Evolutionary conservation across 2,888 invertebrate genomes (phyloP).

Genomic region (Tigriopus californicus): DNA sequence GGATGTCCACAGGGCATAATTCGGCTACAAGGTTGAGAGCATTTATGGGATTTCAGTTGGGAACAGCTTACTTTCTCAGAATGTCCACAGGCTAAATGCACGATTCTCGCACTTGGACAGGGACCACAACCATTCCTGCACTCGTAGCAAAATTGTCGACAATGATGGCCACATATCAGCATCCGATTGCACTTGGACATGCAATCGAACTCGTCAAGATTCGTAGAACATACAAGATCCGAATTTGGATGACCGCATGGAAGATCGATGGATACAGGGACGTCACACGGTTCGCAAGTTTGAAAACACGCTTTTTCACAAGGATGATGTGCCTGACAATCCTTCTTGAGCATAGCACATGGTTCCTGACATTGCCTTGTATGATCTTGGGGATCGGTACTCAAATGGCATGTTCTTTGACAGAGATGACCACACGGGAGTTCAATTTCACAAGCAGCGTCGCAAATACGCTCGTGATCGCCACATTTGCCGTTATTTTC

Average conservation of each 20-base stretch:
- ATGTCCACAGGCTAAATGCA: not conserved
- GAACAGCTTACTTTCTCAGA: not conserved
- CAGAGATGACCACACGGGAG: not conserved
- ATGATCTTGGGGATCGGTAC: not conserved
- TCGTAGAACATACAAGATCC: not conserved
- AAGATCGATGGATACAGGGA: not conserved
- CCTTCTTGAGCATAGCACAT: not conserved
- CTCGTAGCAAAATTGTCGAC: conserved; percentile 4
- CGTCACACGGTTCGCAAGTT: not conserved
- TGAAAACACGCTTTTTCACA: not conserved
- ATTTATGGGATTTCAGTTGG: not conserved
- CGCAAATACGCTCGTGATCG: not conserved
- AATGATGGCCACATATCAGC: not conserved
- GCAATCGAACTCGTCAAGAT: not conserved
- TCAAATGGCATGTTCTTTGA: not conserved
- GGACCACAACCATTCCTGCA: not conserved
- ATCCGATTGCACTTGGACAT: not conserved
- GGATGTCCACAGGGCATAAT: conserved; percentile 1
- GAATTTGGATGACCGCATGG: not conserved
- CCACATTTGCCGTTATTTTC: not conserved
- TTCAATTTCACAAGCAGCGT: not conserved
- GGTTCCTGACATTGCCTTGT: not conserved
- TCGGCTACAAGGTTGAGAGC: not conserved
- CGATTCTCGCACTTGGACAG: not conserved
- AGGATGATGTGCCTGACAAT: not conserved